Conservation (phyloP, 1,140 invertebrate species). For the Trichogramma pretiosum region DNA sequence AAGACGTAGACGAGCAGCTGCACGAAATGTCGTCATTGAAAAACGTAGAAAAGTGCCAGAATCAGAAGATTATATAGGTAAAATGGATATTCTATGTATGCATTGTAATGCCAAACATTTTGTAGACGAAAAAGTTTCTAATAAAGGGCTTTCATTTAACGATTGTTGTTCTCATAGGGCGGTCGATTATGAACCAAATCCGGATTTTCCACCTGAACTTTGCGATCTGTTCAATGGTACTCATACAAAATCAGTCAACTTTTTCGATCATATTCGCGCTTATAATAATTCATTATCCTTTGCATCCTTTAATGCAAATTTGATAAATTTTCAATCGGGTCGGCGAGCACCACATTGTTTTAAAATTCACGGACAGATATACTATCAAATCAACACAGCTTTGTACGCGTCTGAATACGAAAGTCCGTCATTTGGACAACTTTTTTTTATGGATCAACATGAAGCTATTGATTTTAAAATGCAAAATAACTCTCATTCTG, state of each 20-base stretch:
- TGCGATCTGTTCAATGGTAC: constrained; percentile 5
- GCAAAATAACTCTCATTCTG: constrained; percentile 9
- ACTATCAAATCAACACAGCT: constrained; percentile 11
- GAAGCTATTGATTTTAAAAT: constrained; percentile 10
- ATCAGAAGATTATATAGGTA: constrained; percentile 4
- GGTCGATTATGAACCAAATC: constrained; percentile 1
- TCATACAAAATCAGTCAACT: constrained; percentile 5
- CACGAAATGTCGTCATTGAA: neutral
- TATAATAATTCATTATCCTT: constrained; percentile 12
- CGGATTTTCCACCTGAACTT: constrained; percentile 3
- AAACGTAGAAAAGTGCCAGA: neutral
- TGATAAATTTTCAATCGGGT: constrained; percentile 11
- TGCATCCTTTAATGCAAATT: constrained; percentile 12
- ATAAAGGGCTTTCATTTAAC: constrained; percentile 12
- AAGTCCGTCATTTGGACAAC: constrained; percentile 16
- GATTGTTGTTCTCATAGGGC: constrained; percentile 13
- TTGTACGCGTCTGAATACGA: constrained; percentile 11
- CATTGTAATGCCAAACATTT: constrained; percentile 16
- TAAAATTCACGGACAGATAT: constrained; percentile 7
- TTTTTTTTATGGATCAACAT: constrained; percentile 18
- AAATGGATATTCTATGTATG: constrained; percentile 8
- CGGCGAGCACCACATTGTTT: constrained; percentile 13
- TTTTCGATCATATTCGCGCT: constrained; percentile 9
- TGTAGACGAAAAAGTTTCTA: constrained; percentile 9
- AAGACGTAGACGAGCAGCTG: constrained; percentile 2